Base-by-base conservation (phyloP, 1,140 invertebrate species). In the Matsumurasca onukii region DNA sequence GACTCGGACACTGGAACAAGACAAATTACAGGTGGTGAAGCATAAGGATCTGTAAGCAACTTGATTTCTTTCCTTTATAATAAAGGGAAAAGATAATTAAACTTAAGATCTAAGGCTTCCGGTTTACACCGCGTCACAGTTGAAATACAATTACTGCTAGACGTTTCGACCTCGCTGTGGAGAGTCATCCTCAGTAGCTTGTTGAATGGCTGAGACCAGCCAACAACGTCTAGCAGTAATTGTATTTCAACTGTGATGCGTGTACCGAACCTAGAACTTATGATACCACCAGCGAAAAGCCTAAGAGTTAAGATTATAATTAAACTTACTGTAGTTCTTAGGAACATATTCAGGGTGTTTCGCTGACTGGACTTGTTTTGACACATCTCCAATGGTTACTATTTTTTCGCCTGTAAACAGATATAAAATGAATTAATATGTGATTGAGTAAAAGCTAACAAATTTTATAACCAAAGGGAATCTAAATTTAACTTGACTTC, bases 301-400 rank as follows among this genome's bases (percentile, higher is more conserved):
- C 66, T 61, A 73, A 72, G 69, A 75, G 68, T 57, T 66, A 71
- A 71, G 61, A 73, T 71, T 69, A 74, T 74, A 76, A 62, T 31
- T 65, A 25, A 62, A 86, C 88, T 88, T 83, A 94, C 92, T 84
- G 77, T 94, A 95, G 76, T 91, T 89, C 75, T 84, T 82, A 3
- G 95, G 94, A 22, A 97, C 90, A 78, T 93, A 88, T 80, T 94
- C 89, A 31, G 88, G 85, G 78, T 87, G 83, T 76, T 86, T 86
- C 1, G 90, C 83, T 64, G 79, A 72, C 69, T 80, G 85, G 0
- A 93, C 79, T 31, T 82, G 80, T 75, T 89, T 91, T 13, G 83
- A 85, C 64, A 93, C 85, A 80, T 89, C 87, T 59, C 89, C 92
- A 76, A 95, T 93, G 27, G 86, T 88, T 9, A 95, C 84, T 75